Base-by-base conservation (phyloP, 2,888 invertebrate genomes). In the Drosophila mercatorum region DNA sequence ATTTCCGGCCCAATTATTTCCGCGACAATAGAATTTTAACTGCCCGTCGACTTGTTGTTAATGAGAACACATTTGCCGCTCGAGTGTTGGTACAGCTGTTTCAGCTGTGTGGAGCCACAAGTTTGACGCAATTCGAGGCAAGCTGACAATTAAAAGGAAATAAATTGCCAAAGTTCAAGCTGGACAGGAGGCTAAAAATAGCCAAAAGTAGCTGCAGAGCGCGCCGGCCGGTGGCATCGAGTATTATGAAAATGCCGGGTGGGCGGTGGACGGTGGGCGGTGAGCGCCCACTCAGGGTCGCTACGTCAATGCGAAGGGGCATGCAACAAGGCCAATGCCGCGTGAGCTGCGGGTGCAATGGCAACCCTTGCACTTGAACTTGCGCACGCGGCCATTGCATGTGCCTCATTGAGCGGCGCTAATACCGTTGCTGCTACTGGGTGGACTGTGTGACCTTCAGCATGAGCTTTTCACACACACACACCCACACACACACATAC, bases 281-380 rank as follows among this genome's bases (percentile, higher is more conserved):
- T 22, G 22, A 2, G 14, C 57, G 17, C 69, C 67, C 73, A 72
- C 81, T 65, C 83, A 80, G 49, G 85, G 80, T 70, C 64, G 49
- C 59, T 68, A 55, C 81, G 75, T 78, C 83, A 83, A 72, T 77
- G 68, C 71, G 46, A 28, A 53, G 60, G 36, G 55, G 47, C 68
- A 65, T 52, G 57, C 72, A 67, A 71, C 71, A 71, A 75, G 72
- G 77, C 65, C 78, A 75, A 64, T 63, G 58, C 63, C 75, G 56
- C 46, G 59, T 63, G 38, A 49, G 66, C 68, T 4, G 51, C 41
- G 85, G 72, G 80, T 76, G 83, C 73, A 74, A 63, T 64, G 81
- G 71, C 81, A 69, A 87, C 85, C 91, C 91, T 85, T 90, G 90
- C 90, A 90, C 91, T 91, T 91, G 91, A 91, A 91, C 91, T 78